These are phyloP conservation scores for Corythornis leucogaster DNA, from an alignment of 2,797 vertebrate species.

Conservation along the genomic window DNA sequence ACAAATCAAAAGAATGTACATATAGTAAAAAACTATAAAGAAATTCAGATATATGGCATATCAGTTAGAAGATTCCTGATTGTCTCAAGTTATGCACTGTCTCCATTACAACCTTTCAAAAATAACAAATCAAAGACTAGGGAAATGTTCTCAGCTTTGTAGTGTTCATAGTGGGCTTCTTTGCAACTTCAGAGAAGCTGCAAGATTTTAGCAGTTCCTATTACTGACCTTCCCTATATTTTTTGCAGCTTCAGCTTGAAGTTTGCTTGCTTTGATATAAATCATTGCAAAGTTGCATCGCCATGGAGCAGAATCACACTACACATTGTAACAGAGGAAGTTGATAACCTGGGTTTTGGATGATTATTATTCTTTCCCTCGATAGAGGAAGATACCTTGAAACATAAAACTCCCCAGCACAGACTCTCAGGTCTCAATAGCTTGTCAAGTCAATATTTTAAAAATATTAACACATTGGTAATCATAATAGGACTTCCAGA, in stretches of 20 bases:
- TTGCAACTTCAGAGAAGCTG: constrained; percentile 23
- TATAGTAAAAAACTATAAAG: neutral
- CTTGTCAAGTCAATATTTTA: neutral
- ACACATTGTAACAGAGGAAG: neutral
- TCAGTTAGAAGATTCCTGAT: neutral
- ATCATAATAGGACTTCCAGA: neutral
- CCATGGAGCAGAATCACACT: constrained; percentile 3
- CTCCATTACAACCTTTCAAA: constrained; percentile 34
- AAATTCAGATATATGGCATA: neutral
- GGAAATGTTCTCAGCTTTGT: constrained; percentile 39
- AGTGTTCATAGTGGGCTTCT: constrained; percentile 1
- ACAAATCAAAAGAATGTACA: neutral
- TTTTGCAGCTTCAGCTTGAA: constrained; percentile 62
- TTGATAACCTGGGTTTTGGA: neutral
- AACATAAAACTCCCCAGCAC: neutral
- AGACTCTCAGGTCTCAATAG: neutral
- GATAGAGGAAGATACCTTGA: neutral
- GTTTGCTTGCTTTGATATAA: constrained; percentile 62
- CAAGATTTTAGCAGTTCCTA: constrained; percentile 36
- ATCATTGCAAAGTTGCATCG: neutral
- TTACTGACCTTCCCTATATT: constrained; percentile 36
- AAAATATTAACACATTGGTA: neutral
- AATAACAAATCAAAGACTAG: constrained; percentile 43
- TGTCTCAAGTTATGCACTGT: constrained; percentile 14
- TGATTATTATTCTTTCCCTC: neutral